These are phyloP conservation scores for Pseudomyrmex cubaensis DNA, from an alignment of 1,140 invertebrate genomes.

Conservation along the genomic window DNA sequence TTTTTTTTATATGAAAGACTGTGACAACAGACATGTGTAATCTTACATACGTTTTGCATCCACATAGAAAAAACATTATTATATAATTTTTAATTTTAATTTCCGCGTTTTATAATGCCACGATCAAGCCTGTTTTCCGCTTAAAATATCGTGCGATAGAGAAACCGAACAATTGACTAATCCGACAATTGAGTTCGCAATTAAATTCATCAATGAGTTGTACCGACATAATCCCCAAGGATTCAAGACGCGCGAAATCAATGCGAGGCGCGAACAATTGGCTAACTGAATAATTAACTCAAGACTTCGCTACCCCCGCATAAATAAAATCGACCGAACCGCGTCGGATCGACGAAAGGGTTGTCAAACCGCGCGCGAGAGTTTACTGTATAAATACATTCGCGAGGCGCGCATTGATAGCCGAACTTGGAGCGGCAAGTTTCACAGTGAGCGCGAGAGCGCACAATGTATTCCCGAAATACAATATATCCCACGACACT, in stretches of 20 bases:
- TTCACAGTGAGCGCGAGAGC: conserved; percentile 24
- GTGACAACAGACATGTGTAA: background rate
- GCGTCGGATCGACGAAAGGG: conserved; percentile 40
- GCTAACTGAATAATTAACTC: conserved; percentile 47
- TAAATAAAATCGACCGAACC: conserved; percentile 44
- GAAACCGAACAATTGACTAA: background rate
- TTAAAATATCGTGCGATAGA: background rate
- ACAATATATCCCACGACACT: conserved; percentile 51
- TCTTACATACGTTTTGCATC: background rate
- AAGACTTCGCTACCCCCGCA: conserved; percentile 26
- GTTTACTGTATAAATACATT: conserved; percentile 29
- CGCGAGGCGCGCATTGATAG: conserved; percentile 51
- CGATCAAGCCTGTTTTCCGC: too few species aligned
- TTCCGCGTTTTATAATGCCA: too few species aligned
- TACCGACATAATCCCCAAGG: background rate
- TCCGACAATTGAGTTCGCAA: conserved; percentile 13
- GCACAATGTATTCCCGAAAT: conserved; percentile 53
- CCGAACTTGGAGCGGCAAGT: conserved; percentile 51
- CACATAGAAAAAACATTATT: too few species aligned
- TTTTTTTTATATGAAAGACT: too few species aligned
- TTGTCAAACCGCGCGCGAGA: conserved; percentile 28
- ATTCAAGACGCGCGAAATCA: conserved; percentile 33
- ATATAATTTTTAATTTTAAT: too few species aligned
- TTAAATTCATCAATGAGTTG: conserved; percentile 15
- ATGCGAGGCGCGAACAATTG: conserved; percentile 38